Evolutionary conservation across 2,797 vertebrate genomes (phyloP), one percentile per base, ranked within the genome.

Genomic region (Calcarius lapponicus): DNA sequence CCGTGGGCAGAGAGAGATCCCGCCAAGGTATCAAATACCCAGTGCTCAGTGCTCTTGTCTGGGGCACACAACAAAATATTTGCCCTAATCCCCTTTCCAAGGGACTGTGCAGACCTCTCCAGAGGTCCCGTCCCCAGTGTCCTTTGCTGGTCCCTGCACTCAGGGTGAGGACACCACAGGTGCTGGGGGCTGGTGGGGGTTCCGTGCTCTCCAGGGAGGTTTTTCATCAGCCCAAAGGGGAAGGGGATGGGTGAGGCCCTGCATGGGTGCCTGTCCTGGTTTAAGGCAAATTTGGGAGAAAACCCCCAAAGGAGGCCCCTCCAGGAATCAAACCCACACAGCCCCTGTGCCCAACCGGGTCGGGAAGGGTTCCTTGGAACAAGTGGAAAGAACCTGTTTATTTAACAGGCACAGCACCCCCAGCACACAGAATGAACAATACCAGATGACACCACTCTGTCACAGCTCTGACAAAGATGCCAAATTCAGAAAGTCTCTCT

Each of bases 11-110:
- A 24, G 80, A 53, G 18, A 72, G 42, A 51, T 22, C 26, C 4
- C 19, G 7, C 70, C 0, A 0, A 17, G 1, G 1, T 43, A 75
- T 80, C 91, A 72, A 78, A 90, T 43, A 69, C 50, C 65, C 34
- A 4, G 45, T 12, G 72, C 61, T 86, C 82, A 10, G 24, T 10
- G 61, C 72, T 61, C 80, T 36, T 83, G 34, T 58, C 69, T 22
- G 40, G n/a, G 54, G 24, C 48, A 81, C 24, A 54, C 9, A 31
- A 31, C 42, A 48, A 86, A 24, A 7, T 61, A 36, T 24, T 61
- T 67, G 24, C 75, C 57, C 69, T 83, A 45, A 83, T 65, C 57
- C 87, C 28, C n/a, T 86, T 88, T 62, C 65, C 73, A 61, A 40
- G 84, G 14, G 43, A 4, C 9, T 34, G n/a, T 25, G 48, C 2